Evolutionary conservation across 2,888 invertebrate genomes (phyloP), one percentile per base, ranked within the genome.

Genomic region (Labia minor): DNA sequence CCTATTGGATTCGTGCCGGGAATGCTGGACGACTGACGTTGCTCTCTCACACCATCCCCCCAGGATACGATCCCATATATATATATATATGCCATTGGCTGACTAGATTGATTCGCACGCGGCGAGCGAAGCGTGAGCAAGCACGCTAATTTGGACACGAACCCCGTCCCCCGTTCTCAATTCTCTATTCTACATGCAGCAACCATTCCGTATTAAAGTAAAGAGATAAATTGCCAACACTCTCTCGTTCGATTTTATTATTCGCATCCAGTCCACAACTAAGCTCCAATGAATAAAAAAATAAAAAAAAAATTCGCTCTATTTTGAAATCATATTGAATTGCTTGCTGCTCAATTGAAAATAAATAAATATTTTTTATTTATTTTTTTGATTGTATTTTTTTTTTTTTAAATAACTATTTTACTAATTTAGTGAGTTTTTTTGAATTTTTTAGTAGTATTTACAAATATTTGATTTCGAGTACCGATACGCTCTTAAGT

Each of bases 1-100:
- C 49, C 49, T 49, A 49, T 49, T 49, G 49, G 49, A 49, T 49
- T 49, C 49, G 49, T 49, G 49, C 49, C 49, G 49, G n/a, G 49
- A 49, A 49, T 49, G 49, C 49, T 49, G 49, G 49, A 49, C 49
- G 49, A 4, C 49, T 26, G 26, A 26, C 26, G 26, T 26, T 8
- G 26, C 26, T 49, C 49, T 49, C 8, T 11, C 33, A 33, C 33
- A 33, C 6, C n/a, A 10, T 49, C n/a, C 49, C 8, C 49, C 14
- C 49, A 49, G 49, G 8, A 49, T 14, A 49, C n/a, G 4, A 49
- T 49, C 6, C 6, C 6, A 33, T 33, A 33, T 33, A 33, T 33
- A 33, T 33, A 33, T 33, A 33, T 33, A 14, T 49, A 49, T 14
- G 4, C 14, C 14, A 14, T 4, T 16, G 49, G n/a, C 2, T 49